Evolutionary conservation across 2,113 vertebrate species (phyloP).

Genomic region (human): DNA sequence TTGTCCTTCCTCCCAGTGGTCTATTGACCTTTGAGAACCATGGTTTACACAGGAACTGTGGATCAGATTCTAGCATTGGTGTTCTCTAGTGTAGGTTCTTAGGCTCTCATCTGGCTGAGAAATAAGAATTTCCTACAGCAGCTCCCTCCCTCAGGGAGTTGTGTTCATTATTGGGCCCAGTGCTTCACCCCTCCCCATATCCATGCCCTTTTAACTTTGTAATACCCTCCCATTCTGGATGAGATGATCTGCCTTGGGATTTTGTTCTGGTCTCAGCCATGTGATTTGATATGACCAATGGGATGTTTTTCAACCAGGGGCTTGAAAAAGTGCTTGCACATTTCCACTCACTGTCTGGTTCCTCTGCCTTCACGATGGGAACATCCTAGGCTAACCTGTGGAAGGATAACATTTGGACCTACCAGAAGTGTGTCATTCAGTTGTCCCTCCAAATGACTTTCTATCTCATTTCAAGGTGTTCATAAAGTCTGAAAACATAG

Average conservation of each 20-base stretch:
- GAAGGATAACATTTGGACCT: neutral
- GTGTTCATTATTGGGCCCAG: neutral
- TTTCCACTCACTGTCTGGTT: neutral
- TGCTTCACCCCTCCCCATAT: neutral
- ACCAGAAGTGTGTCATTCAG: neutral
- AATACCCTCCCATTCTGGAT: neutral
- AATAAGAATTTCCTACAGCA: neutral
- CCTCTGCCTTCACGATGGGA: neutral
- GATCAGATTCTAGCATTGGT: neutral
- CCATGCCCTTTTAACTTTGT: neutral
- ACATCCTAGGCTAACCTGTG: neutral
- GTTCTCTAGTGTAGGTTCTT: neutral
- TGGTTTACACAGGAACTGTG: neutral
- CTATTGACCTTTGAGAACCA: neutral
- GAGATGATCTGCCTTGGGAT: neutral
- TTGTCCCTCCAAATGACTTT: neutral
- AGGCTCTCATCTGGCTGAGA: neutral
- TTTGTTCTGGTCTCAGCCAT: neutral
- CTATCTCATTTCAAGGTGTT: neutral
- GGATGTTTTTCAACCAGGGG: neutral
- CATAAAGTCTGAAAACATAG: neutral
- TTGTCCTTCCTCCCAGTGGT: neutral
- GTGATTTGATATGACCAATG: neutral
- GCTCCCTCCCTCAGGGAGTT: neutral
- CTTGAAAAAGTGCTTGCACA: neutral